These are phyloP conservation scores for Lineus longissimus DNA, from an alignment of 1,140 invertebrate species.

Conservation along the genomic window DNA sequence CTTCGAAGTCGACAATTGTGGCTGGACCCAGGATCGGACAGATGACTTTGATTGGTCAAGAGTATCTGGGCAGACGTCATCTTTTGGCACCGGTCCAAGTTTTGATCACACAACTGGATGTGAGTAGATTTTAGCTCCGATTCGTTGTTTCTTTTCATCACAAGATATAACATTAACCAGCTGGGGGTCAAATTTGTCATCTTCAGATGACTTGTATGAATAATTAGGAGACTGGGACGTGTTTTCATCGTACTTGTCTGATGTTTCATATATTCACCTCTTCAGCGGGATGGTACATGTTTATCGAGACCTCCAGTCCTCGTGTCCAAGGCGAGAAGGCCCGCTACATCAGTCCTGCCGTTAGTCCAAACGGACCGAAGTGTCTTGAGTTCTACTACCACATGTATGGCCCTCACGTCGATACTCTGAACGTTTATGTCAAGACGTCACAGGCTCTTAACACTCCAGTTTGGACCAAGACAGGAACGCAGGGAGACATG, in stretches of 20 bases:
- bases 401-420: slow-evolving; percentile 15
- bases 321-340: slow-evolving; percentile 11
- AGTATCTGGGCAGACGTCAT: slow-evolving; percentile 27
- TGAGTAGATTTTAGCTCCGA: background rate
- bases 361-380: background rate
- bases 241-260: too few relatives aligned
- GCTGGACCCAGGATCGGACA: slow-evolving; percentile 36
- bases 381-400: slow-evolving; percentile 21
- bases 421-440: slow-evolving; percentile 16
- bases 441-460: slow-evolving; percentile 25
- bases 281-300: slow-evolving; percentile 17
- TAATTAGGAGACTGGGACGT: too few relatives aligned
- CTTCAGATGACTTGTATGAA: too few relatives aligned
- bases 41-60: slow-evolving; percentile 43
- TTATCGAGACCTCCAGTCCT: slow-evolving; percentile 16
- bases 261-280: background rate
- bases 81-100: slow-evolving; percentile 31
- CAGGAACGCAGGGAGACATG: slow-evolving; percentile 37
- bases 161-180: too few relatives aligned
- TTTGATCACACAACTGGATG: slow-evolving; percentile 40
- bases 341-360: slow-evolving; percentile 12
- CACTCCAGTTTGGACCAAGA: slow-evolving; percentile 35
- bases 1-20: slow-evolving; percentile 44
- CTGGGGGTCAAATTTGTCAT: too few relatives aligned
- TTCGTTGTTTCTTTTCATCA: too few relatives aligned